phyloP scores from a whole-genome alignment of 2,797 vertebrate species.

The Muraenolepis orangiensis region DNA sequence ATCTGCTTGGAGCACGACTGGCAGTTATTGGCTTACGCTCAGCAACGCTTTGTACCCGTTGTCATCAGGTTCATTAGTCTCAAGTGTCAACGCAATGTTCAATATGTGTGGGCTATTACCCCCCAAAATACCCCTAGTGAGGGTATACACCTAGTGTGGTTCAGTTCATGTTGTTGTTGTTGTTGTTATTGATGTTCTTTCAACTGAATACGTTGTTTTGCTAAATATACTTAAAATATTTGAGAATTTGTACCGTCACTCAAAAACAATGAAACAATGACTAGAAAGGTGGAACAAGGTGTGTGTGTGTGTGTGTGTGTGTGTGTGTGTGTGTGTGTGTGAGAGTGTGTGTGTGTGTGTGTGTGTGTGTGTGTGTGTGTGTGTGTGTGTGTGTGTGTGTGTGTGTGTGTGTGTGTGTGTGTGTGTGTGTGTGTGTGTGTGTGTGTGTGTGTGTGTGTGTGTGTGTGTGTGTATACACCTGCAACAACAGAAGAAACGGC shows the following conservation, averaged over 20 bases:
- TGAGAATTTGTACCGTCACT: no score
- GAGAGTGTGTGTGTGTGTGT: background rate
- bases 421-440: background rate
- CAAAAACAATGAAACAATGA: background rate
- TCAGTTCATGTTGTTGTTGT: no score
- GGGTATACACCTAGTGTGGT: no score
- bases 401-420: background rate
- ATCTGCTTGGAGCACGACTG: background rate
- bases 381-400: background rate
- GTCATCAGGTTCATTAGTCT: background rate
- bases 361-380: background rate
- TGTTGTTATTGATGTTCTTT: no score
- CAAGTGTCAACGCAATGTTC: background rate
- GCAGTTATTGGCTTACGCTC: background rate
- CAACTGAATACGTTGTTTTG: no score
- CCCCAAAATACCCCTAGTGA: no score
- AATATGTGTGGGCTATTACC: background rate
- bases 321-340: background rate
- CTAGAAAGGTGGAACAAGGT: background rate
- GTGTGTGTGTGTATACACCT: background rate
- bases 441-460: background rate
- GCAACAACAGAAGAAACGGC: background rate
- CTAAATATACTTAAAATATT: no score
- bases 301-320: background rate
- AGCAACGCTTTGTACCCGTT: background rate